Evolutionary conservation across 2,113 vertebrate genomes (phyloP), one percentile per base, ranked within the genome.

Genomic region (Marmota monax): DNA sequence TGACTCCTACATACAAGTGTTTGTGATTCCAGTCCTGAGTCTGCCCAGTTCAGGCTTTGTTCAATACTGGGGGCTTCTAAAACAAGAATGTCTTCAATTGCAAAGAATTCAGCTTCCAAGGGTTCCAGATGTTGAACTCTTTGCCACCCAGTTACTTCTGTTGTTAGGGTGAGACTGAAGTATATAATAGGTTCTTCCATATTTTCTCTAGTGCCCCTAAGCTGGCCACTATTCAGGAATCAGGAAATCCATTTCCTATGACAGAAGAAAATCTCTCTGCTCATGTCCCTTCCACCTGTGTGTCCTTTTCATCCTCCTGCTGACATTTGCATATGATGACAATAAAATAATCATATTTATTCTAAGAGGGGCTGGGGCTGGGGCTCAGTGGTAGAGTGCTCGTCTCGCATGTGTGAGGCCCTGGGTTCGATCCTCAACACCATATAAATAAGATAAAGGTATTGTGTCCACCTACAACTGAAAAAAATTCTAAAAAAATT

Each of bases 261-360:
- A 48, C 10, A 65, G 77, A 78, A 87, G 76, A 58, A 96, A 84
- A 70, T 32, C 78, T 32, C n/a, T 77, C 76, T 90, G 92, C 72
- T 58, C 63, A 32, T 34, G 12, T 93, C 84, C 61, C 23, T 87
- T 32, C 48, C 56, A 53, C 84, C 58, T 88, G 72, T 39, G 42
- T 39, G 42, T 37, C 87, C 79, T 70, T 37, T 92, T 11, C 29
- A 51, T 84, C 45, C 67, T 86, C 45, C 63, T 95, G 29, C 48
- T 70, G 27, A 61, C 77, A 61, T 45, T 88, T 96, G 84, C 61
- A 74, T 3, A 32, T 10, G 39, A 78, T 51, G 63, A 90, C 7
- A 58, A 58, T 58, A 58, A 22, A 23, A 58, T 58, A 58, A 22
- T 58, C 22, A 58, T 58, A 22, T 58, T 58, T 23, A 58, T 58